Conservation (phyloP, 2,797 vertebrate genomes). For the Denticeps clupeoides region DNA sequence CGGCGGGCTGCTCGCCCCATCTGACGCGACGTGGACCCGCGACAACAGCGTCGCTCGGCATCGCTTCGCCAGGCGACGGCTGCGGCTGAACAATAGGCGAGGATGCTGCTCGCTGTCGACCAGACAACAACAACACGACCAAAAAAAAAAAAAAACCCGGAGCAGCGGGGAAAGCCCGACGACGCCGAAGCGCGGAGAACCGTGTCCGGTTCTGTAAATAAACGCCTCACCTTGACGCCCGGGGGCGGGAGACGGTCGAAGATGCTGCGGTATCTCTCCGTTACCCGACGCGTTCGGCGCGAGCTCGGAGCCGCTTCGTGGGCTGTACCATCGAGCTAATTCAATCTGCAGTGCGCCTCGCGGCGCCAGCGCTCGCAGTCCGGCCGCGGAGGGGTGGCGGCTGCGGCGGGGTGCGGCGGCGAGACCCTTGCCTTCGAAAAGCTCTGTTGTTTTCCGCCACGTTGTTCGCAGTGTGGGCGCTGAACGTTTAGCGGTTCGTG, state of each 20-base stretch:
- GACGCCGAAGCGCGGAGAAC: too few relatives aligned
- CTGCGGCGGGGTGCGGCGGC: not conserved
- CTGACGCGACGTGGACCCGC: conserved; percentile 5
- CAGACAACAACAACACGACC: not conserved
- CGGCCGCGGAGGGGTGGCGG: too few relatives aligned
- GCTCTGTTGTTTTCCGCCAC: too few relatives aligned
- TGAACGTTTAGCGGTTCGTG: too few relatives aligned
- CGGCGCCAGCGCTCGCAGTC: conserved; percentile 5
- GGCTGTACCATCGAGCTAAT: conserved; percentile 23
- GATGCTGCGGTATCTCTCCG: conserved; percentile 19
- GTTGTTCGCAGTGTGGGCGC: too few relatives aligned
- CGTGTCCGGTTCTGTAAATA: not conserved
- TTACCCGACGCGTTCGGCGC: conserved; percentile 3
- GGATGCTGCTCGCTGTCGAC: conserved; percentile 11
- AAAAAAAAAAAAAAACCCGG: not conserved
- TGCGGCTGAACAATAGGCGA: conserved; percentile 31
- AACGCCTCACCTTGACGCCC: conserved; percentile 19
- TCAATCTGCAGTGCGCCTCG: conserved; percentile 25
- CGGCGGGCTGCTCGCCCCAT: not conserved
- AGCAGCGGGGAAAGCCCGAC: too few relatives aligned
- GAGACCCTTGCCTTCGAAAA: too few relatives aligned
- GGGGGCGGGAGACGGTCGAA: conserved; percentile 2
- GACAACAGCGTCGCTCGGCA: not conserved
- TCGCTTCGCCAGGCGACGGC: conserved; percentile 4
- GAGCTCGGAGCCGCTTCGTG: conserved; percentile 5